These are phyloP conservation scores for Dioctria rufipes DNA, from an alignment of 2,888 invertebrate genomes.

Conservation along the genomic window DNA sequence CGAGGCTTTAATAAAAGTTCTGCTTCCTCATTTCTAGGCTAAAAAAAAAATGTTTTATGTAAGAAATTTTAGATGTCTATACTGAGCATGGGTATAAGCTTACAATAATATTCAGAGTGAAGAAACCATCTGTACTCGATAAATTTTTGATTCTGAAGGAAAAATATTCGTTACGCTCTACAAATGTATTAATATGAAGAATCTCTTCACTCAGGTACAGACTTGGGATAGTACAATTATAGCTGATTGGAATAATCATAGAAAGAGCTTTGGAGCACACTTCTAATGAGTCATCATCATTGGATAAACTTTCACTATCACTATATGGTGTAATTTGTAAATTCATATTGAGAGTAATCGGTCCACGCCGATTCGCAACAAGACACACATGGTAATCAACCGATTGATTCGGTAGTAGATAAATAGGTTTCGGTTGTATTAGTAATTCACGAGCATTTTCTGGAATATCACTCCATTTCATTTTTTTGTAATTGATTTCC, in stretches of 20 bases:
- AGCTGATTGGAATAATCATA: conserved; percentile 63
- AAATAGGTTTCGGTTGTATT: conserved; percentile 65
- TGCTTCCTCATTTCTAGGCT: conserved; percentile 61
- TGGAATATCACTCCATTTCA: conserved; percentile 67
- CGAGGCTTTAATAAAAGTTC: conserved; percentile 61
- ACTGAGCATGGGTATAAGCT: conserved; percentile 44
- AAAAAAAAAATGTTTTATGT: conserved; percentile 13
- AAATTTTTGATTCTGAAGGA: conserved; percentile 64
- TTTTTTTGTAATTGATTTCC: conserved; percentile 53
- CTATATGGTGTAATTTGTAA: conserved; percentile 61
- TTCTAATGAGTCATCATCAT: background rate
- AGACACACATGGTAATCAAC: conserved; percentile 65
- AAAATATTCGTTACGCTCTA: conserved; percentile 64
- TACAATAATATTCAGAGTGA: conserved; percentile 66
- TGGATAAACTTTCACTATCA: background rate
- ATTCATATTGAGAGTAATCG: conserved; percentile 62
- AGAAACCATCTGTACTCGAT: conserved; percentile 64
- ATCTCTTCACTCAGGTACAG: conserved; percentile 62
- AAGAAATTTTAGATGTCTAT: background rate
- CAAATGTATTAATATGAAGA: conserved; percentile 62
- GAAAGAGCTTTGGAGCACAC: conserved; percentile 26
- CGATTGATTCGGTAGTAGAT: conserved; percentile 65
- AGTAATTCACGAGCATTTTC: conserved; percentile 66
- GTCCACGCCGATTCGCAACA: conserved; percentile 66
- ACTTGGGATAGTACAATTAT: conserved; percentile 64